Conservation (phyloP, 2,113 vertebrate species). For the Caranx melampygus region DNA sequence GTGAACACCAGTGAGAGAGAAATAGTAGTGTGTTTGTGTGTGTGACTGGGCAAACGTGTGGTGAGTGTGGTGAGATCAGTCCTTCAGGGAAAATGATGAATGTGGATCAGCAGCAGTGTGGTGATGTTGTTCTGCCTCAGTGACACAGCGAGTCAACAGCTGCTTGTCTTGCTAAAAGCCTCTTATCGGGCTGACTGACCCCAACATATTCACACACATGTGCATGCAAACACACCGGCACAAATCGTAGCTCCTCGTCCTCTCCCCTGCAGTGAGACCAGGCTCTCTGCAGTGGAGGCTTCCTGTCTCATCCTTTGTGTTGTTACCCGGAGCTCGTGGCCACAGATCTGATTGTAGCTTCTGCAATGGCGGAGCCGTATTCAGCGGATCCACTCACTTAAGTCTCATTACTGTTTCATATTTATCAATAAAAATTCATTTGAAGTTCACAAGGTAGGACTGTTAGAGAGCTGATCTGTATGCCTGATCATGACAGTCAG, state of each 20-base stretch:
- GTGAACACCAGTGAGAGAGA: not conserved
- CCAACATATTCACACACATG: not conserved
- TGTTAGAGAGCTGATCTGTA: not conserved
- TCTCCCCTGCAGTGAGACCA: not conserved
- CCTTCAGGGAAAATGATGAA: conserved; percentile 47
- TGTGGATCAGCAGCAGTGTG: conserved; percentile 40
- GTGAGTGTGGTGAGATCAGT: conserved; percentile 20
- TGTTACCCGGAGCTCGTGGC: not conserved
- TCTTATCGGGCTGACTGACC: conserved; percentile 24
- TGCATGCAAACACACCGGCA: not conserved
- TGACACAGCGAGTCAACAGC: conserved; percentile 46
- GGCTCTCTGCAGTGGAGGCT: not conserved
- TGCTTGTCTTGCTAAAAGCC: conserved; percentile 27
- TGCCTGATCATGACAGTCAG: not conserved
- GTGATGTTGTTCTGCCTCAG: conserved; percentile 31
- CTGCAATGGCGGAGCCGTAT: too few species aligned
- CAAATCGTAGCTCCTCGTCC: not conserved
- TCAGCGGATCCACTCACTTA: too few species aligned
- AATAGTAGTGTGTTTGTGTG: not conserved
- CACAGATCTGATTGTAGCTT: not conserved
- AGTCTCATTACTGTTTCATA: conserved; percentile 9
- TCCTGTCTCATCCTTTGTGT: too few species aligned
- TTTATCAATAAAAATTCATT: not conserved
- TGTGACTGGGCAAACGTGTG: not conserved
- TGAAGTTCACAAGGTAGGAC: not conserved